Evolutionary conservation across 2,888 invertebrate genomes (phyloP), one percentile per base, ranked within the genome.

Genomic region (Eudemis profundana): DNA sequence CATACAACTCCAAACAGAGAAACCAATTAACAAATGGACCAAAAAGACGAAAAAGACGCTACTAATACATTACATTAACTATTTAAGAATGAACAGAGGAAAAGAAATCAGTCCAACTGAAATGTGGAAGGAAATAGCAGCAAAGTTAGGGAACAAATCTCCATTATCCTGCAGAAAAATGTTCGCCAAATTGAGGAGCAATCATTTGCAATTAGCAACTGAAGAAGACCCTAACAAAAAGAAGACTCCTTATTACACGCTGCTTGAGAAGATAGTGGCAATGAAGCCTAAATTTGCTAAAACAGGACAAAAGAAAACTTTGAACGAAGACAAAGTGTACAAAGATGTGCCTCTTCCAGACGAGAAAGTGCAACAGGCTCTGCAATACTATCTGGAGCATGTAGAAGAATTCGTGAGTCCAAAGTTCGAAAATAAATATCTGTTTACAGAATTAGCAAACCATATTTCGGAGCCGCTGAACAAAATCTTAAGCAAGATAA

Each of bases 401-500:
- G 74, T 90, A 0, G 87, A 90, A 59, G 89, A 90, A 46, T 92
- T 90, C 59, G 68, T 81, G 0, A 88, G 84, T 65, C 90, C 91
- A 0, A 85, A 82, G 69, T 90, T 81, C 40, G 88, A 90, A 40
- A 88, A 86, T 69, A 87, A 86, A 74, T 86, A 84, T 64, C 70
- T 89, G 0, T 92, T 90, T 91, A 81, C 80, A 0, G 86, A 89
- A 62, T 61, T 92, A 4, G 87, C 89, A 0, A 82, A 79, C 36
- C 72, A 75, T 12, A 75, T 89, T 1, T 73, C 75, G 0, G 85
- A 85, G 33, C 84, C 89, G 0, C 77, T 87, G 0, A 78, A 74
- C 0, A 88, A 85, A 74, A 75, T 89, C 1, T 88, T 83, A 15
- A 86, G 86, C 51, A 91, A 91, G 72, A 78, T 92, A 0, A 87